Base-by-base conservation (phyloP, 2,113 vertebrate genomes). In the Balaeniceps rex region DNA sequence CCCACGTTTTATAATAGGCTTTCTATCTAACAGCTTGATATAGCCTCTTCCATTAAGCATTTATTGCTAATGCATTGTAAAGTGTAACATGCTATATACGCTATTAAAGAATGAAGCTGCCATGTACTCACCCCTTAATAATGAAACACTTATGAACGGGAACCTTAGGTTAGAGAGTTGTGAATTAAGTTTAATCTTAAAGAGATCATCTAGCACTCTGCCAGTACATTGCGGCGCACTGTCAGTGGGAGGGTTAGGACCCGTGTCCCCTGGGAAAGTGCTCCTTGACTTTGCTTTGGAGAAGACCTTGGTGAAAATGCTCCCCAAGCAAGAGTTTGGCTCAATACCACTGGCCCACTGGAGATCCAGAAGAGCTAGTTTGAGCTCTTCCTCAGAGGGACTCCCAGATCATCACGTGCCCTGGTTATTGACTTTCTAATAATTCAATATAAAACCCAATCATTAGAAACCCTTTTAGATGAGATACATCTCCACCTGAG, bases 31-130 rank as follows among this genome's bases (percentile, higher is more conserved):
- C 96, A 96, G 96, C 97, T 95, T 97, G 95, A 96, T 95, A 91
- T 34, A 94, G 90, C 83, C 83, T 93, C 95, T 94, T 97, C 96
- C 95, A 97, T 97, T 97, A 97, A 97, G 96, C 96, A 96, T 97
- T 97, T 97, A 95, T 80, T 97, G 95, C 95, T 97, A 97, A 97
- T 96, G 96, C 96, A 96, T 90, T 93, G 96, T 88, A 89, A 92
- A 96, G 88, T 93, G 83, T 82, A 97, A 94, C 95, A 74, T 70
- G 54, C 91, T 94, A 83, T 87, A 94, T 49, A 46, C 5, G 51
- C 94, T 90, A 93, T 97, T 94, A 94, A 90, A 96, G 97, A 97
- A 92, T 72, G 91, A 90, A 94, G 83, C 86, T 95, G 96, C 96
- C 93, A 88, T 12, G 5, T 52, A 40, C 87, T 95, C 82, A 74